Evolutionary conservation across 2,797 vertebrate genomes (phyloP).

Genomic region (Huso huso): DNA sequence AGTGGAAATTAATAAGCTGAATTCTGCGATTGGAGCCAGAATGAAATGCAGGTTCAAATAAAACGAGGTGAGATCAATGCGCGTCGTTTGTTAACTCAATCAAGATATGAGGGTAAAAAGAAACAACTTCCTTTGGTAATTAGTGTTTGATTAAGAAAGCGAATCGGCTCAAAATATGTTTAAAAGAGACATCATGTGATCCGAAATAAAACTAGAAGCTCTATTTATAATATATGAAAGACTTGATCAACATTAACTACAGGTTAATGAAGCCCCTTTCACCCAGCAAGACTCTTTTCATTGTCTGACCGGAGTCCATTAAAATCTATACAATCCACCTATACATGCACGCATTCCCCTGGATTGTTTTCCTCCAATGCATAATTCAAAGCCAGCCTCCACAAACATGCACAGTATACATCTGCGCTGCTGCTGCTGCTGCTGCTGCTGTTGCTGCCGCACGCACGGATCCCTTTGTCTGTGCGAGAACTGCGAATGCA

Average conservation of each 20-base stretch:
- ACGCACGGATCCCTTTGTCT: not conserved
- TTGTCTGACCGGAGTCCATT: not conserved
- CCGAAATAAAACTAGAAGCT: no score
- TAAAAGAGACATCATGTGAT: no score
- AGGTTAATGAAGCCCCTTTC: not conserved
- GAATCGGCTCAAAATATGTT: no score
- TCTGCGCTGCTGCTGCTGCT: not conserved
- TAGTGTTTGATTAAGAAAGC: no score
- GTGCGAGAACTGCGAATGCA: not conserved
- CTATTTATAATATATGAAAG: not conserved
- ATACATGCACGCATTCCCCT: not conserved
- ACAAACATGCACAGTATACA: not conserved
- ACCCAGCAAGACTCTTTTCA: not conserved
- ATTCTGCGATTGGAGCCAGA: no score
- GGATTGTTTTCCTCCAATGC: not conserved
- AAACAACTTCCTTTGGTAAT: no score
- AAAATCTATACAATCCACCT: conserved; percentile 1
- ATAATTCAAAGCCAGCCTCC: conserved; percentile 6
- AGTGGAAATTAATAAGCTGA: no score
- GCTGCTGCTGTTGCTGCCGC: no score
- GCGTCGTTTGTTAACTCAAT: no score
- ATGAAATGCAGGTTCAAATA: no score
- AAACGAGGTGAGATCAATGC: no score
- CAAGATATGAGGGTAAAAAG: no score
- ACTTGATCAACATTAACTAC: not conserved